phyloP scores from a whole-genome alignment of 2,888 invertebrate genomes.

The Callimorpha dominula region DNA sequence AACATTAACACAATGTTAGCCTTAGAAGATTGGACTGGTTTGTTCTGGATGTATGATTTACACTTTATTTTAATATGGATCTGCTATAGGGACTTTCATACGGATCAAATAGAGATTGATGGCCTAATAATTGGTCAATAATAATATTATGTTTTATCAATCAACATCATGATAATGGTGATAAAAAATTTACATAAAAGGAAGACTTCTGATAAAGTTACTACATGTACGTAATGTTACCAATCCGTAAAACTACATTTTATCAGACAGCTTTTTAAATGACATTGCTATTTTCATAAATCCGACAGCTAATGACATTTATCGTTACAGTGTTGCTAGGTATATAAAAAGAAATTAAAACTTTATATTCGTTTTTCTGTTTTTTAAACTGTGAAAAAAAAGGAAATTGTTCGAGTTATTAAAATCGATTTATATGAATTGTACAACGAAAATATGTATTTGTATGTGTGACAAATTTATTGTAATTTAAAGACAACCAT shows the following conservation, averaged over 20 bases:
- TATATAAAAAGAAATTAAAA: neutral
- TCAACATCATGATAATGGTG: neutral
- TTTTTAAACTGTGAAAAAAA: neutral
- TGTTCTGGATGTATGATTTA: neutral
- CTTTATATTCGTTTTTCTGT: neutral
- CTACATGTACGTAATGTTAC: no score
- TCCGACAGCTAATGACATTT: neutral
- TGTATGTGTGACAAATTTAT: neutral
- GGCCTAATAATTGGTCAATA: neutral
- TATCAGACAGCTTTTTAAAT: neutral
- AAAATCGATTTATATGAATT: neutral
- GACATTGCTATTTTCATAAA: neutral
- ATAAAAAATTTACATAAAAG: neutral
- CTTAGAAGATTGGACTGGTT: neutral
- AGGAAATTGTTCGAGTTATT: no score
- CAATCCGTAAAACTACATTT: no score
- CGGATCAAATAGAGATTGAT: slow-evolving; percentile 25
- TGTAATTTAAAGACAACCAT: neutral
- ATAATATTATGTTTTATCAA: neutral
- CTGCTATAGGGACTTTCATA: slow-evolving; percentile 22
- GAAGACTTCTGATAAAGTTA: neutral
- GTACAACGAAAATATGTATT: neutral
- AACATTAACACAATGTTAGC: slow-evolving; percentile 7
- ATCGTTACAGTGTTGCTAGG: neutral
- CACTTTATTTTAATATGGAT: slow-evolving; percentile 19